Conservation (phyloP, 2,113 vertebrate genomes). For the Abramis brama region DNA sequence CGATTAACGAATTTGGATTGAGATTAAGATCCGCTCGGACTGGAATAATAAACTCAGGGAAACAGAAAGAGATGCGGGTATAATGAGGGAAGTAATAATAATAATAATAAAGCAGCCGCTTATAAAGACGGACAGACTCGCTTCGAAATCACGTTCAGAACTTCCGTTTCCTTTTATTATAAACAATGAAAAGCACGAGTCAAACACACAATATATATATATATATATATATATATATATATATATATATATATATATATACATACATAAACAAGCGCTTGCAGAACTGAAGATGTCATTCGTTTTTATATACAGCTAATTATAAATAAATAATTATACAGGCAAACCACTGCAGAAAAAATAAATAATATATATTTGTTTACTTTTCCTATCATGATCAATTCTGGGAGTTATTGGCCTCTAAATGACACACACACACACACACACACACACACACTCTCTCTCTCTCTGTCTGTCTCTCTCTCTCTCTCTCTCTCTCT, state of each 20-base stretch:
- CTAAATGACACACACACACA: background rate
- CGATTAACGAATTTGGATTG: background rate
- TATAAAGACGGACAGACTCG: background rate
- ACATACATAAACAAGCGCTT: background rate
- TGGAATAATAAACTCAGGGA: background rate
- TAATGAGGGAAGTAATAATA: background rate
- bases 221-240: no score
- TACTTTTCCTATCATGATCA: no score
- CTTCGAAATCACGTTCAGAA: background rate
- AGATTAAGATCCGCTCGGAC: background rate
- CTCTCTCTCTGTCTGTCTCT: no score
- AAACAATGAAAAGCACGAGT: background rate
- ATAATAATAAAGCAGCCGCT: background rate
- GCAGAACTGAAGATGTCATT: background rate
- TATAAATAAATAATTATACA: background rate
- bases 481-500: no score
- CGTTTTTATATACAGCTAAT: background rate
- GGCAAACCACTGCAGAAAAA: background rate
- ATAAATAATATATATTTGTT: no score
- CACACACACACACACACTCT: slow-evolving; percentile 50
- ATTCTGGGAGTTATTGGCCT: no score
- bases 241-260: background rate
- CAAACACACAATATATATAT: background rate
- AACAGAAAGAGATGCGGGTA: background rate
- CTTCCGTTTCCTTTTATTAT: background rate